Evolutionary conservation across 2,888 invertebrate species (phyloP).

Genomic region (Apeira syringaria): DNA sequence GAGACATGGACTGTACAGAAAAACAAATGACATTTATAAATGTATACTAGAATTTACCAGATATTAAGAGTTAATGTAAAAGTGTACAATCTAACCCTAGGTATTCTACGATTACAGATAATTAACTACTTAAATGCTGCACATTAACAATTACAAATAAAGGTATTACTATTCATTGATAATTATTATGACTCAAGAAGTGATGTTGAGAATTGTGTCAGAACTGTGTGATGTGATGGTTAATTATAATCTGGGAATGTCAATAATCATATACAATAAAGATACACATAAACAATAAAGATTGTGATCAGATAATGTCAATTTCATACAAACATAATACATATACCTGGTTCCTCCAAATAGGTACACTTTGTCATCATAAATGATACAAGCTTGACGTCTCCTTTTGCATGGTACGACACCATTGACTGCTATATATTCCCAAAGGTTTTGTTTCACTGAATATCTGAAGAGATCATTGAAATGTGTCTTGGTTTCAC

Average conservation of each 20-base stretch:
- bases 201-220: too few relatives aligned
- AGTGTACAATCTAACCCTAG: not conserved
- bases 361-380: slow-evolving; percentile 88
- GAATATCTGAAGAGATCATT: slow-evolving; percentile 92
- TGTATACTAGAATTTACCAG: not conserved
- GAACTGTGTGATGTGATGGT: too few relatives aligned
- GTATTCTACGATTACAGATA: too few relatives aligned
- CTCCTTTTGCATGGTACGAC: slow-evolving; percentile 85
- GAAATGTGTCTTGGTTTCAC: slow-evolving; percentile 89
- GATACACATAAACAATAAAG: too few relatives aligned
- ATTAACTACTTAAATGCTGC: too few relatives aligned
- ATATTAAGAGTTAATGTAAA: not conserved
- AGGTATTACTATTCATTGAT: too few relatives aligned
- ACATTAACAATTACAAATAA: too few relatives aligned
- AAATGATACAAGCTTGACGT: slow-evolving; percentile 91
- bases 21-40: slow-evolving; percentile 1
- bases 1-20: slow-evolving; percentile 51
- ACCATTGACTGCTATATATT: slow-evolving; percentile 82
- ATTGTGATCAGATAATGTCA: too few relatives aligned
- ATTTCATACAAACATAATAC: too few relatives aligned
- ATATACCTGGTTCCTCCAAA: slow-evolving; percentile 97
- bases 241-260: too few relatives aligned
- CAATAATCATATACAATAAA: too few relatives aligned
- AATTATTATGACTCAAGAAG: too few relatives aligned
- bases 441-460: slow-evolving; percentile 85